Conservation (phyloP, 2,888 invertebrate species). For the Cloeon dipterum region DNA sequence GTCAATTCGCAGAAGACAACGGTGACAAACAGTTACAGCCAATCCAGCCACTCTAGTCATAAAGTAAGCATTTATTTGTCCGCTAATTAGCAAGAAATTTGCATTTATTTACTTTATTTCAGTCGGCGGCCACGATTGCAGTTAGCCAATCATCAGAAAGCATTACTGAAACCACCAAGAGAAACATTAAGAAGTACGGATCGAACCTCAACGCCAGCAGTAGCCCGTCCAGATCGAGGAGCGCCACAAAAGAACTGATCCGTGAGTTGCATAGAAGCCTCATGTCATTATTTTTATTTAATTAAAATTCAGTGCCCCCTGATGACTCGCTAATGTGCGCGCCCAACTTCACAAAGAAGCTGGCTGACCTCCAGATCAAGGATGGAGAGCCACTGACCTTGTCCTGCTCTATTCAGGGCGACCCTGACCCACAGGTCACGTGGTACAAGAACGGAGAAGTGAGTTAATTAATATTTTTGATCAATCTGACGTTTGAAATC, state of each 20-base stretch:
- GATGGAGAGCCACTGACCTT: constrained; percentile 76
- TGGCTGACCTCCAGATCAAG: constrained; percentile 48
- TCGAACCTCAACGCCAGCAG: constrained; percentile 47
- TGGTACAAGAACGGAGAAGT: constrained; percentile 77
- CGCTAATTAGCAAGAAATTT: neutral
- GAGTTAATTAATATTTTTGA: constrained; percentile 18
- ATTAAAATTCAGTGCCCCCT: constrained; percentile 48
- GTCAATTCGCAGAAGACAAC: constrained; percentile 3
- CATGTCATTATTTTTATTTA: constrained; percentile 1
- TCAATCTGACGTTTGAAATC: constrained; percentile 14
- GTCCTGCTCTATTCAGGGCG: constrained; percentile 65
- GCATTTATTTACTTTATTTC: constrained; percentile 2
- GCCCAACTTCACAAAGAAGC: constrained; percentile 59
- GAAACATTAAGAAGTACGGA: constrained; percentile 38
- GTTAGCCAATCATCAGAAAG: constrained; percentile 9
- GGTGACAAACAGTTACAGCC: constrained; percentile 5
- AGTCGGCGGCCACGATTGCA: constrained; percentile 14
- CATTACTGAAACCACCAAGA: constrained; percentile 18
- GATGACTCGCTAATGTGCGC: constrained; percentile 69
- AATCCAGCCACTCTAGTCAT: constrained; percentile 10
- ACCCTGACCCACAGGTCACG: constrained; percentile 76
- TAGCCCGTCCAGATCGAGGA: constrained; percentile 66
- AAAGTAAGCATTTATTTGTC: constrained; percentile 8
- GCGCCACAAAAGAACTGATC: constrained; percentile 71
- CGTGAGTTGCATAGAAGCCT: constrained; percentile 43